These are phyloP conservation scores for Stictonetta naevosa DNA, from an alignment of 2,113 vertebrate genomes.

Conservation along the genomic window DNA sequence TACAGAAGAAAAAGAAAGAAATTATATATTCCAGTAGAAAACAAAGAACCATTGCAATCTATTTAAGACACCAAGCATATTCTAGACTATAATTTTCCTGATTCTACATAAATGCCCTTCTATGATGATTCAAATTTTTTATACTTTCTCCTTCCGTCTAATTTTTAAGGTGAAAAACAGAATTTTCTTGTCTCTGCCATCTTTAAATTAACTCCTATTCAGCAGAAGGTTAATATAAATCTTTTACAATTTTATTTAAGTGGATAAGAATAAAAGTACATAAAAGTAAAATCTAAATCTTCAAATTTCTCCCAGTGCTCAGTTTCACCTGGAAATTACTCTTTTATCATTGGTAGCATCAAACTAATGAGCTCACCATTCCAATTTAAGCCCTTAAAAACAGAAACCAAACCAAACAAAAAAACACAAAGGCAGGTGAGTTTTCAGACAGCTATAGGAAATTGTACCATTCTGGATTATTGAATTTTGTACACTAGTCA, in stretches of 20 bases:
- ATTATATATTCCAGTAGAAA: not conserved
- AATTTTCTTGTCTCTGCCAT: not conserved
- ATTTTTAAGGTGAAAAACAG: not conserved
- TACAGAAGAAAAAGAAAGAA: not conserved
- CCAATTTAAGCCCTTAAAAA: not conserved
- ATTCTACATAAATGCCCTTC: not conserved
- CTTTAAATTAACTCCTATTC: not conserved
- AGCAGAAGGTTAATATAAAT: not conserved
- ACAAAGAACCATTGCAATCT: not conserved
- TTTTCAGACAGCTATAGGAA: not conserved
- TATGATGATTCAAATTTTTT: not conserved
- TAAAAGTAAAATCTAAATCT: not conserved
- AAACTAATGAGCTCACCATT: not conserved
- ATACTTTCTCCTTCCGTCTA: not conserved
- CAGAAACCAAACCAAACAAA: not conserved
- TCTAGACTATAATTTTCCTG: not conserved
- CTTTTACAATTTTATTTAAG: not conserved
- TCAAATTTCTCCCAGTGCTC: not conserved
- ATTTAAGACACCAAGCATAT: not conserved
- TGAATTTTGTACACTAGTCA: not conserved
- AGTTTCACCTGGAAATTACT: not conserved
- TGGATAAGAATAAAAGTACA: not conserved
- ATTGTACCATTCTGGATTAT: not conserved
- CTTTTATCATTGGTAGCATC: not conserved
- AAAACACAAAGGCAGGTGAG: not conserved